Base-by-base conservation (phyloP, 2,888 invertebrate genomes). In the Eurytoma californica region DNA sequence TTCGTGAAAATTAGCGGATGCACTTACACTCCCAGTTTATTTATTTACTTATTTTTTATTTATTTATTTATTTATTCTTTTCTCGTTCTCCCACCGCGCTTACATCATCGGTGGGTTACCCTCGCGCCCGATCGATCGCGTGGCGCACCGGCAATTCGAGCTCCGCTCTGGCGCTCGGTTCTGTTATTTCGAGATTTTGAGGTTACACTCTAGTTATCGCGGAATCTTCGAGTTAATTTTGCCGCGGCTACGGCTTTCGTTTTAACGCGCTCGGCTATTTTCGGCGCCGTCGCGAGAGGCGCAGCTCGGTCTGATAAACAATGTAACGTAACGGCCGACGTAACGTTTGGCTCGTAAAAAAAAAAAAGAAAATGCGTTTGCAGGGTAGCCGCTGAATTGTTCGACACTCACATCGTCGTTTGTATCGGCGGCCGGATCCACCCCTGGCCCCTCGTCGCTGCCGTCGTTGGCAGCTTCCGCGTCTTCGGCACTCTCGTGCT, bases 401-500 rank as follows among this genome's bases (percentile, higher is more conserved):
- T 39, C 39, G 39, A n/a, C 13, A 60, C 84, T 82, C 83, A 84
- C 84, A 80, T 83, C 80, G 80, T 83, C 83, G 79, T 75, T 81
- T 53, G 79, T 63, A 57, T 77, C 81, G 67, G 80, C 68, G 30
- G 79, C 72, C 79, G 60, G 70, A 49, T 81, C 79, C 14, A 65
- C 57, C 20, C 74, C 75, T 74, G 69, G 55, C 60, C 80, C 85
- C 63, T 85, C 84, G 24, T 82, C 83, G 55, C 84, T 83, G 30
- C 80, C 82, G 57, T 79, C 83, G 68, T 82, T 83, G 79, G 72
- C 82, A 65, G 80, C 83, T 55, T 60, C 82, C 67, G 82, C 85
- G 70, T 82, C 84, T 83, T 90, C 89, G 80, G 85, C 86, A 85
- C 87, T 88, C 84, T 85, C 87, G 85, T 88, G 88, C 84, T 89